phyloP scores from a whole-genome alignment of 2,113 vertebrate genomes.

The Sorex araneus region DNA sequence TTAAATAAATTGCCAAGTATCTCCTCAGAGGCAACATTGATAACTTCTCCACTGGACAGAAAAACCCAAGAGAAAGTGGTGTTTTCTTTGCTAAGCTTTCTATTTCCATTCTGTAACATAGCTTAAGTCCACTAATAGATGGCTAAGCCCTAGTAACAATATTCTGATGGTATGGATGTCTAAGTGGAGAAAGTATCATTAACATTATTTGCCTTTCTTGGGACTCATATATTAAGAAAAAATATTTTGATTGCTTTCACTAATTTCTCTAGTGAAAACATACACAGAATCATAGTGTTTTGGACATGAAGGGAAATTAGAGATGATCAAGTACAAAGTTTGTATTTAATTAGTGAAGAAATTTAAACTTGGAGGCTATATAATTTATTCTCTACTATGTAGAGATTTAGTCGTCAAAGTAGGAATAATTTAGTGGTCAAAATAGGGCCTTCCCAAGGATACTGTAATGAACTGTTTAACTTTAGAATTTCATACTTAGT shows the following conservation, averaged over 20 bases:
- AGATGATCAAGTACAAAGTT: not conserved
- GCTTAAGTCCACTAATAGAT: too few relatives aligned
- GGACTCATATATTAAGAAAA: not conserved
- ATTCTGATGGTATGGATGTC: not conserved
- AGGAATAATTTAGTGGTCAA: not conserved
- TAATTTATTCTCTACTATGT: not conserved
- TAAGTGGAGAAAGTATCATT: not conserved
- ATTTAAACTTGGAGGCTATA: not conserved
- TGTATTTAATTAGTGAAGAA: constrained; percentile 6
- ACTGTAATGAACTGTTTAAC: not conserved
- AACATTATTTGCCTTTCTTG: not conserved
- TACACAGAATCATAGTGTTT: not conserved
- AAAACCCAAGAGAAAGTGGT: not conserved
- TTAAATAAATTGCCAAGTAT: not conserved
- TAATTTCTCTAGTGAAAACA: not conserved
- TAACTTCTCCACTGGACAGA: not conserved
- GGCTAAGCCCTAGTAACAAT: not conserved
- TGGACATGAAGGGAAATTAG: not conserved
- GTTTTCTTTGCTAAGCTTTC: not conserved
- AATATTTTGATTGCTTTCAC: not conserved
- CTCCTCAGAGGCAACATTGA: not conserved
- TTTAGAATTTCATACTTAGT: not conserved
- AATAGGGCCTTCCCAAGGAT: not conserved
- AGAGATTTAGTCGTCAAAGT: not conserved
- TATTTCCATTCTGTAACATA: not conserved